Evolutionary conservation across 2,888 invertebrate genomes (phyloP).

Genomic region (Amblyjoppa proteus): DNA sequence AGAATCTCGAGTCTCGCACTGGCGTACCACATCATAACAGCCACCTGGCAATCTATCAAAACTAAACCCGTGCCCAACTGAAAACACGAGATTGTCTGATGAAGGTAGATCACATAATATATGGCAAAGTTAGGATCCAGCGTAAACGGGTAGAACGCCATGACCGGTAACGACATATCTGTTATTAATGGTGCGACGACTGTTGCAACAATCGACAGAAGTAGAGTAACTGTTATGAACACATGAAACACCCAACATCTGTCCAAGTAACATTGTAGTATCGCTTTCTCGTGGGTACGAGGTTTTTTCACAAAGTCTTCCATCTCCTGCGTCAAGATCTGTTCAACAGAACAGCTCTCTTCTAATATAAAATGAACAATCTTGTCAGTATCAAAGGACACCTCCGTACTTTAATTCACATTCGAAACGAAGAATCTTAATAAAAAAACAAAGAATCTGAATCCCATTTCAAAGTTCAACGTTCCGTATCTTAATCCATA

Average conservation of each 20-base stretch:
- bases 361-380: no score
- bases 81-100: constrained; percentile 52
- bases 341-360: neutral
- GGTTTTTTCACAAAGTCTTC: constrained; percentile 30
- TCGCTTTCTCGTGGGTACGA: constrained; percentile 28
- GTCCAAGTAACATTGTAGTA: constrained; percentile 65
- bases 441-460: no score
- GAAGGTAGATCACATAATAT: constrained; percentile 19
- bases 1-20: constrained; percentile 70
- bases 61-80: constrained; percentile 56
- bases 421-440: no score
- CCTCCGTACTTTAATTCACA: no score
- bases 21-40: constrained; percentile 71
- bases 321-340: constrained; percentile 53
- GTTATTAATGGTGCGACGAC: constrained; percentile 4
- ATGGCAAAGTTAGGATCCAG: neutral
- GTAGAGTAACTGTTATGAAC: constrained; percentile 31
- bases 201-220: neutral
- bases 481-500: no score
- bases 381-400: no score
- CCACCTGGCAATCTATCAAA: constrained; percentile 69
- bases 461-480: no score
- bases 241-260: constrained; percentile 54
- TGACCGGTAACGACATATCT: neutral
- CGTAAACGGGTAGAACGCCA: constrained; percentile 60